Base-by-base conservation (phyloP, 2,113 vertebrate species). In the Artemisiospiza belli region DNA sequence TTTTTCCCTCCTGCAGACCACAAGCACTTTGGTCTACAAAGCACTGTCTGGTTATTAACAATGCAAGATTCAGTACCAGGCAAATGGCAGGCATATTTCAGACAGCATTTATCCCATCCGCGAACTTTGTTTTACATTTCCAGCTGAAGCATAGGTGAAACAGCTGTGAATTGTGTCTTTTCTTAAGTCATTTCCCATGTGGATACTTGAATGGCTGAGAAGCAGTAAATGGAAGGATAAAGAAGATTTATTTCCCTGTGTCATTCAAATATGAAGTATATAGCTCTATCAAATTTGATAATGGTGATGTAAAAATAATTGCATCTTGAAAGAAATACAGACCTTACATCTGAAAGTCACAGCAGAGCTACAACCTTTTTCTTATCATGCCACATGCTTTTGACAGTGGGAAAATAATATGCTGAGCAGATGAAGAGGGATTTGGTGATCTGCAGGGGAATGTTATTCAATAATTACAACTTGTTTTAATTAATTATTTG, bases 361-460 rank as follows among this genome's bases (percentile, higher is more conserved):
- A 74, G 70, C 55, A 55, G 59, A 86, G 47, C 35, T 68, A 23
- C 72, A 81, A 12, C 22, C 24, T 21, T 55, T 75, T 73, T 70
- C 33, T 87, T 78, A 33, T 80, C 30, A 12, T 87, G 37, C 28
- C 2, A 3, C 19, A 0, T 54, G 54, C 33, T 31, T 87, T 75
- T 83, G 68, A 81, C 52, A 41, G 61, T 3, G 3, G 44, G 17
- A 47, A 70, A 81, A 78, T 15, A 31, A 63, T 49, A n/a, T 4
- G 0, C 76, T 75, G 47, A 72, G 73, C 61, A 89, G 80, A 52
- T 73, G 55, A 85, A 75, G 76, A 78, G 55, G 37, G 57, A 37
- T 92, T 81, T 92, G 52, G 86, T 90, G 68, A 39, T 85, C 49
- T 90, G 33, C 37, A 72, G 20, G 31, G n/a, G 21, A 77, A 28